A percentile compares a stretch with the other conserved stretches of the same genome.
phyloP scores from a whole-genome alignment of 2,797 vertebrate genomes.

The Menidia menidia region DNA sequence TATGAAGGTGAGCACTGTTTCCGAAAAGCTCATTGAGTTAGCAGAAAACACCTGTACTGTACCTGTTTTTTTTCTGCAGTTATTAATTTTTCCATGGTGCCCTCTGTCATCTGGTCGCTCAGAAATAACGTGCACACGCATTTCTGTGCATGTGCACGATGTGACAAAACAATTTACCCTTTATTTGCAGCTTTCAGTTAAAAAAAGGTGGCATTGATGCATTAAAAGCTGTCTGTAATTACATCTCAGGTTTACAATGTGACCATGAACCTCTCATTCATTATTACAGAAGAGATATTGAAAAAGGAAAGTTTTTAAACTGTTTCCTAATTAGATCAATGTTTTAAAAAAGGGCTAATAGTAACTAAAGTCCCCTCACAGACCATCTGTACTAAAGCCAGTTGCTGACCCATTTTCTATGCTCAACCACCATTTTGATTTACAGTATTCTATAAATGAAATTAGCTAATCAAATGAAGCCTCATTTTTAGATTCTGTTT shows the following conservation, averaged over 20 bases:
- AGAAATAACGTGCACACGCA: too few relatives aligned
- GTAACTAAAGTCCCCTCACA: background rate
- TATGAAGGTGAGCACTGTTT: too few relatives aligned
- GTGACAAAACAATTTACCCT: background rate
- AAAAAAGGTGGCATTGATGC: background rate
- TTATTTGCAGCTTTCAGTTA: background rate
- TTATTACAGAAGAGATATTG: background rate
- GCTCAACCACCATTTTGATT: conserved; percentile 22
- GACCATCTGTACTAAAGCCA: background rate
- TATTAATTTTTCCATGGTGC: too few relatives aligned
- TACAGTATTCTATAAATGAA: conserved; percentile 43
- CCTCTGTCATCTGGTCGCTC: too few relatives aligned
- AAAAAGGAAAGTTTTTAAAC: background rate
- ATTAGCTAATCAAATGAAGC: conserved; percentile 65
- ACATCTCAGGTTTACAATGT: conserved; percentile 1
- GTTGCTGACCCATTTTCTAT: conserved; percentile 14
- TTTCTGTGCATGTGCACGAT: too few relatives aligned
- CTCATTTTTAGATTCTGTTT: conserved; percentile 41
- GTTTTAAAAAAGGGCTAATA: conserved; percentile 3
- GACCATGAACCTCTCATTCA: conserved; percentile 4
- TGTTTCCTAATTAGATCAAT: conserved; percentile 22
- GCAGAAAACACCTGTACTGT: too few relatives aligned
- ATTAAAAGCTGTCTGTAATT: background rate
- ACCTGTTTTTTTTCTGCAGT: too few relatives aligned
- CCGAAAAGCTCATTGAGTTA: too few relatives aligned